phyloP scores from a whole-genome alignment of 2,888 invertebrate genomes.

The Spisula solida region DNA sequence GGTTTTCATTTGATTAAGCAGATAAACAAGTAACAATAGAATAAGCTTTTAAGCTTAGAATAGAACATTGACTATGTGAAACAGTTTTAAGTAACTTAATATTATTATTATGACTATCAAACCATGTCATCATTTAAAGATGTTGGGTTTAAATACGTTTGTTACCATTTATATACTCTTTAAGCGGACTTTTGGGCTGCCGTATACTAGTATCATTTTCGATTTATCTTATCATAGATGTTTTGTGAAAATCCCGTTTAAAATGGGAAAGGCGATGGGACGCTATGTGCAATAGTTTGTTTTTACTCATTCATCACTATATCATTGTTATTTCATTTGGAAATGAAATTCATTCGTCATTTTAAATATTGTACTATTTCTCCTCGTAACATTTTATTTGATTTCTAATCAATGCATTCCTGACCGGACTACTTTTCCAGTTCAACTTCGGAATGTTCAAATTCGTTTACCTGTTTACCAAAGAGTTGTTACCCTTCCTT shows the following conservation, averaged over 20 bases:
- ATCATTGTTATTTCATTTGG: neutral
- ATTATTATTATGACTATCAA: constrained; percentile 4
- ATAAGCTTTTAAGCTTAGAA: neutral
- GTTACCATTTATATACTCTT: neutral
- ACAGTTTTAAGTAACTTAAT: neutral
- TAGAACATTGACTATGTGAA: neutral
- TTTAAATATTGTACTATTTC: constrained; percentile 20
- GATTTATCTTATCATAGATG: constrained; percentile 31
- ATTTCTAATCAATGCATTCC: constrained; percentile 40
- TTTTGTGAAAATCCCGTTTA: constrained; percentile 37
- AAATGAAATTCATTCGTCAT: constrained; percentile 23
- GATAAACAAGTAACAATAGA: neutral
- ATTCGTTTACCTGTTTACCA: constrained; percentile 23
- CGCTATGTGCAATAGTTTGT: constrained; percentile 35
- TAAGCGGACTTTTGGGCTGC: neutral
- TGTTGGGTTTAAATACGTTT: neutral
- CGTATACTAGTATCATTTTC: constrained; percentile 9
- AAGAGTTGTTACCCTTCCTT: constrained; percentile 9
- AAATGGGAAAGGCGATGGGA: constrained; percentile 48
- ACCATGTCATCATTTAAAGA: constrained; percentile 6
- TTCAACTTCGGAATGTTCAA: constrained; percentile 41
- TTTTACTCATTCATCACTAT: constrained; percentile 1
- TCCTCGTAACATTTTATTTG: neutral
- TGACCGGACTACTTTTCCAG: constrained; percentile 39
- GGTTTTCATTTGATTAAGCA: neutral